Conservation (phyloP, 2,797 vertebrate species). For the Lophius americanus region DNA sequence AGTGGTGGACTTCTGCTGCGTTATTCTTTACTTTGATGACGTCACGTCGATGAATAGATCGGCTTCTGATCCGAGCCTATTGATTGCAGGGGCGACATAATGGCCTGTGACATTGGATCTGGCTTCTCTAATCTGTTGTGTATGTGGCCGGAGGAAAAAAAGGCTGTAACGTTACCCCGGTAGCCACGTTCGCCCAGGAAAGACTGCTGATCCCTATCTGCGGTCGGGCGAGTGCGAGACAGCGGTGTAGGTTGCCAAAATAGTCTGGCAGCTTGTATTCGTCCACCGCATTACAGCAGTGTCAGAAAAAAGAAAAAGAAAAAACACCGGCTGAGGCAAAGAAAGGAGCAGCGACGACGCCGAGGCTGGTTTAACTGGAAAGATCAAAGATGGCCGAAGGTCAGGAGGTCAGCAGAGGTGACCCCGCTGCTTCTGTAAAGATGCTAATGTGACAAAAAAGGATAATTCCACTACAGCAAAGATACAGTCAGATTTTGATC, state of each 20-base stretch:
- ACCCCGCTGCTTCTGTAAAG: too few species aligned
- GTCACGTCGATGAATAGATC: slow-evolving; percentile 70
- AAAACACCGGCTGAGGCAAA: slow-evolving; percentile 18
- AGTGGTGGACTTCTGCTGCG: too few species aligned
- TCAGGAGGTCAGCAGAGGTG: too few species aligned
- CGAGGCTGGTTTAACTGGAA: too few species aligned
- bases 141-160: slow-evolving; percentile 77
- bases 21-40: slow-evolving; percentile 47
- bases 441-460: too few species aligned
- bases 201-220: slow-evolving; percentile 79
- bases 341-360: too few species aligned
- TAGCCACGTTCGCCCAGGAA: slow-evolving; percentile 73
- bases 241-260: slow-evolving; percentile 74
- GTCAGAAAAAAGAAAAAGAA: slow-evolving; percentile 62
- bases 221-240: slow-evolving; percentile 72
- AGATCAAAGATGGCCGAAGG: too few species aligned
- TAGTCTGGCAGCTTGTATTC: slow-evolving; percentile 75
- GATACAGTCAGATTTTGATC: too few species aligned
- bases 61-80: slow-evolving; percentile 73
- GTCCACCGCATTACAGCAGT: slow-evolving; percentile 67
- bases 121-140: slow-evolving; percentile 81
- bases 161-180: slow-evolving; percentile 72
- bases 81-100: slow-evolving; percentile 72
- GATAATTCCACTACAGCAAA: too few species aligned
- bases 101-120: slow-evolving; percentile 81